Evolutionary conservation across 2,113 vertebrate genomes (phyloP), one percentile per base, ranked within the genome.

Genomic region (Isichthys henryi): DNA sequence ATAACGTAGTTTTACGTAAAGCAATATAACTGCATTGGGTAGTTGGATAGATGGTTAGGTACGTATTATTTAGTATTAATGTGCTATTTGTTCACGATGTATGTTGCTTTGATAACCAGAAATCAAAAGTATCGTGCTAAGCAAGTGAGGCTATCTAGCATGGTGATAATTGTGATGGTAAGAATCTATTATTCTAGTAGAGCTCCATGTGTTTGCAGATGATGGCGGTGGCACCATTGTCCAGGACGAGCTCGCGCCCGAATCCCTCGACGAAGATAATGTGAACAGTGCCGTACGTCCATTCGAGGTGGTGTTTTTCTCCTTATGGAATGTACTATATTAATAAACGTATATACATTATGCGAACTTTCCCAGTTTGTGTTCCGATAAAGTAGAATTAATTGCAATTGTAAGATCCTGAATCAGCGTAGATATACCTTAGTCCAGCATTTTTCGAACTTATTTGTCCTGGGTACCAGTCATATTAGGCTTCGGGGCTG

Each of bases 181-280:
- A 52, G 50, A 52, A 52, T n/a, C n/a, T 17, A 52, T 52, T 52
- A 15, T 52, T 52, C 50, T 15, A 52, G 19, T 19, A 56, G 53
- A 56, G 19, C 53, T 17, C 52, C 46, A 19, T 85, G 45, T 90
- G n/a, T 89, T 23, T 92, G 77, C 92, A 99, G 98, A 99, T 94
- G 98, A 99, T 85, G 98, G 98, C 86, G 98, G 98, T 86, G 97
- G 97, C 66, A 99, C 98, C 86, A 98, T 98, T 2, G 98, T 99
- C 31, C 98, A 97, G 93, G 98, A 99, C 9, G 98, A 99, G 90
- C 96, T 97, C 66, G 97, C 96, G 89, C 96, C 95, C 7, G 97
- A 93, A 82, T 99, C 98, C 43, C 98, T 98, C 8, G 95, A 92
- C 46, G 98, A 99, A 92, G 96, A 96, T 80, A 97, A 97, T 90